Evolutionary conservation across 2,797 vertebrate species (phyloP).

Genomic region (Acanthis flammea): DNA sequence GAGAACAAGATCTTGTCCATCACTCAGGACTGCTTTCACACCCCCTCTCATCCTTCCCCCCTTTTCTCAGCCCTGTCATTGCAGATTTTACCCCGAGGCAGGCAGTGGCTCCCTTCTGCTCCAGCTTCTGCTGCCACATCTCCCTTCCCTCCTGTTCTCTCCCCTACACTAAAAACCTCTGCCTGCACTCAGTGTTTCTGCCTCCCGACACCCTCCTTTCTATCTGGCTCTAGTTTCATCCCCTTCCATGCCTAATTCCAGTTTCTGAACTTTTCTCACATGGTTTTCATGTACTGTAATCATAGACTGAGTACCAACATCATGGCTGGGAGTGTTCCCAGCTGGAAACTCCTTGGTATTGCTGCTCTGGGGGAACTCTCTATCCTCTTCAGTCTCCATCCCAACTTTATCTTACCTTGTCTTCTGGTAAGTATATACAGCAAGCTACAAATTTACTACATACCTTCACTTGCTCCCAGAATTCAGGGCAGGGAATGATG

Average conservation of each 20-base stretch:
- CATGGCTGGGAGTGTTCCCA: background rate
- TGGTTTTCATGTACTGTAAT: background rate
- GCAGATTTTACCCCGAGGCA: background rate
- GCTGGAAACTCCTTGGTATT: background rate
- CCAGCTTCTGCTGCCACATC: background rate
- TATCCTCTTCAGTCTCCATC: background rate
- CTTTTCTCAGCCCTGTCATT: background rate
- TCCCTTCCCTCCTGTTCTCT: background rate
- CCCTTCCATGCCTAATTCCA: background rate
- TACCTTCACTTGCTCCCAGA: rapidly evolving
- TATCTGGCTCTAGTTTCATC: background rate
- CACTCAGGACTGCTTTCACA: background rate
- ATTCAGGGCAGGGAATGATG: background rate
- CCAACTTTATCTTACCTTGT: background rate
- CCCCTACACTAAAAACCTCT: background rate
- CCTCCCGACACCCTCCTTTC: background rate
- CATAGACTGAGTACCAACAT: background rate
- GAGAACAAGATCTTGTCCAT: background rate
- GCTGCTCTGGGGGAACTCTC: background rate
- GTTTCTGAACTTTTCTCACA: background rate
- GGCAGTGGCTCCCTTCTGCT: background rate
- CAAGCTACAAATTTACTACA: background rate
- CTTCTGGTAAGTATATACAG: background rate
- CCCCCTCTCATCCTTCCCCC: background rate
- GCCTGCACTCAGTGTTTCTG: background rate